These are phyloP conservation scores for Nibea albiflora DNA, from an alignment of 2,113 vertebrate genomes.

Conservation along the genomic window DNA sequence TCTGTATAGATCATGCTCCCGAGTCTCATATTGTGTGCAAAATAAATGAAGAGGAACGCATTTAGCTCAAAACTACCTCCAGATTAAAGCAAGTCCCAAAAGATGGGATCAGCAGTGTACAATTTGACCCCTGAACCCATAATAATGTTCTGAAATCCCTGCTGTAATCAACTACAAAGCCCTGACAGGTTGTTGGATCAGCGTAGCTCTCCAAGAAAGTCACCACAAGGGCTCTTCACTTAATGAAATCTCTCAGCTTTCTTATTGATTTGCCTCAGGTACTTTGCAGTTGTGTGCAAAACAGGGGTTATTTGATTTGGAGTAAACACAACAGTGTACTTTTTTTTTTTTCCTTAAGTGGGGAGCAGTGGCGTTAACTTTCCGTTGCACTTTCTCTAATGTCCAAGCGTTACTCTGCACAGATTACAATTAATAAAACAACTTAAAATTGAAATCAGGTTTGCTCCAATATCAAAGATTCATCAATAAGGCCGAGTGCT, in stretches of 20 bases:
- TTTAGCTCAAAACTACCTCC: conserved; percentile 67
- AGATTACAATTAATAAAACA: conserved; percentile 38
- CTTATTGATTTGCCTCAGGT: conserved; percentile 78
- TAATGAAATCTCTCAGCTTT: conserved; percentile 79
- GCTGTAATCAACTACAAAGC: conserved; percentile 67
- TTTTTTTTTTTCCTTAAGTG: neutral
- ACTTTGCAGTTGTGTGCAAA: conserved; percentile 74
- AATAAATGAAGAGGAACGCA: conserved; percentile 66
- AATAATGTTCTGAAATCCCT: conserved; percentile 75
- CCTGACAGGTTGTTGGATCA: conserved; percentile 71
- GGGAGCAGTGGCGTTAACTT: neutral
- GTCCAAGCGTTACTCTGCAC: conserved; percentile 8
- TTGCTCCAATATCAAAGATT: conserved; percentile 47
- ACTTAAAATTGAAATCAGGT: conserved; percentile 39
- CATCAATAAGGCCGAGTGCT: conserved; percentile 42
- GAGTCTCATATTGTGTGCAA: conserved; percentile 47
- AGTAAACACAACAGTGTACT: conserved; percentile 60
- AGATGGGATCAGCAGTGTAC: conserved; percentile 58
- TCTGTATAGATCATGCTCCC: conserved; percentile 27
- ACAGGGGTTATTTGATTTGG: conserved; percentile 68
- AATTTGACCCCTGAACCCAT: conserved; percentile 75
- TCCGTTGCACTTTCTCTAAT: conserved; percentile 21
- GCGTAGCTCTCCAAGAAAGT: conserved; percentile 61
- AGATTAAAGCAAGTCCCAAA: conserved; percentile 72
- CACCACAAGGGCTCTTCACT: conserved; percentile 73